These are phyloP conservation scores for Tiphia femorata DNA, from an alignment of 2,888 invertebrate genomes.

Conservation along the genomic window DNA sequence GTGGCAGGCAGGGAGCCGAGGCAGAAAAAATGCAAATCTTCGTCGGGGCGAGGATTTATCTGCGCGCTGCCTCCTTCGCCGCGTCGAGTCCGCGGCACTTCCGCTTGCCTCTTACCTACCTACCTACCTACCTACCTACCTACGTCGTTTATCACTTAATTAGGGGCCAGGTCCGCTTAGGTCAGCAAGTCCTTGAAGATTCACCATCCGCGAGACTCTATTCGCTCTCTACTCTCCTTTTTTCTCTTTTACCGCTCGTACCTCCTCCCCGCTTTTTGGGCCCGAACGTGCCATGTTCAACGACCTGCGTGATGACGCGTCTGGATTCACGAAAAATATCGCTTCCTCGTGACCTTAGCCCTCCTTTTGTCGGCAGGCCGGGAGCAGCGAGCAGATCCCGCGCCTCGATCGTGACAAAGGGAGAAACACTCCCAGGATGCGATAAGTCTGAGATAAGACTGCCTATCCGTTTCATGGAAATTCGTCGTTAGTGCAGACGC, in stretches of 20 bases:
- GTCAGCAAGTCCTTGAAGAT: too few relatives aligned
- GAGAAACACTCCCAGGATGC: conserved; percentile 29
- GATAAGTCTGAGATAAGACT: conserved; percentile 23
- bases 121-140: conserved; percentile 39
- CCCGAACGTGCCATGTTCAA: too few relatives aligned
- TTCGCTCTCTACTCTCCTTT: too few relatives aligned
- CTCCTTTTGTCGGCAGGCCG: conserved; percentile 14
- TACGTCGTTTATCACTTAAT: conserved; percentile 50
- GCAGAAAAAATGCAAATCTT: conserved; percentile 45
- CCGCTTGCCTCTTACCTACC: too few relatives aligned
- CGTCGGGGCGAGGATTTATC: conserved; percentile 26
- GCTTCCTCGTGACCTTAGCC: conserved; percentile 33
- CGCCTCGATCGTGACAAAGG: too few relatives aligned
- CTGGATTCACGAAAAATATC: conserved; percentile 35
- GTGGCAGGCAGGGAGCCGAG: conserved; percentile 17
- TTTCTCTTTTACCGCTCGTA: conserved; percentile 10
- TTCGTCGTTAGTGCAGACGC: too few relatives aligned
- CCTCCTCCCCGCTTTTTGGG: not conserved
- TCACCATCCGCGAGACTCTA: too few relatives aligned
- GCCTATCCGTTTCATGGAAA: conserved; percentile 15
- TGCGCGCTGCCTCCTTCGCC: conserved; percentile 34
- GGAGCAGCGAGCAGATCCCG: not conserved
- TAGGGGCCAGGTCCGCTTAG: conserved; percentile 38
- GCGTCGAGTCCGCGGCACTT: conserved; percentile 26
- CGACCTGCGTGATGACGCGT: conserved; percentile 29